Evolutionary conservation across 2,113 vertebrate species (phyloP), one percentile per base, ranked within the genome.

Genomic region (Gnathonemus longibarbis): DNA sequence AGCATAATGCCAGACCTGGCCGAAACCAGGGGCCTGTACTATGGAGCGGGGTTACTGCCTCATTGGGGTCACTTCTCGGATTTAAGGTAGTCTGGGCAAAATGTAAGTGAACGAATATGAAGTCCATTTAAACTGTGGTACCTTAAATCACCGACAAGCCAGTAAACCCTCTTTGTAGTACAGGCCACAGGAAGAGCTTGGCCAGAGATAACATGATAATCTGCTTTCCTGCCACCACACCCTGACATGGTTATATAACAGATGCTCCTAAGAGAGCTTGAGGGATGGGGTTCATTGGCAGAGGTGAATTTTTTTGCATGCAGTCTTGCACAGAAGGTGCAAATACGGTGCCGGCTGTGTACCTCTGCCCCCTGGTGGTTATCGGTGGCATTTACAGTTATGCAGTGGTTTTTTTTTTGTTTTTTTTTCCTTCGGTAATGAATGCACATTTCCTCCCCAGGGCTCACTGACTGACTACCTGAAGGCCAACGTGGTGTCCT

Each of bases 381-480:
- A 87, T 46, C 83, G 17, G 21, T 45, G 21, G 42, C 19, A 53
- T 42, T n/a, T 48, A 80, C 62, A 89, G 31, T 35, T 87, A 11
- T 46, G 8, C 56, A 74, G 27, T 48, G 2, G 2, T 7, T 35
- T 39, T 74, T 45, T 46, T 48, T 58, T 58, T 31, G 31, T 27
- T 42, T 80, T 31, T 31, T 24, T 52, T 19, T 46, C 52, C 39
- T 17, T 17, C n/a, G 13, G 56, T 83, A 88, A 27, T 45, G 88
- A 89, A 48, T 39, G 66, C 48, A 39, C 91, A 39, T 88, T 9
- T 74, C 56, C 27, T 91, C 15, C 84, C 13, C 94, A 99, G 98
- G 98, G 98, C 31, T 99, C 98, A 0, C 91, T 99, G 91, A 98
- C 98, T 0, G 98, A 99, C 93, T 98, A 98, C 91, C 96, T 99